Conservation (phyloP, 2,797 vertebrate genomes). For the Sebastes trivittatus region DNA sequence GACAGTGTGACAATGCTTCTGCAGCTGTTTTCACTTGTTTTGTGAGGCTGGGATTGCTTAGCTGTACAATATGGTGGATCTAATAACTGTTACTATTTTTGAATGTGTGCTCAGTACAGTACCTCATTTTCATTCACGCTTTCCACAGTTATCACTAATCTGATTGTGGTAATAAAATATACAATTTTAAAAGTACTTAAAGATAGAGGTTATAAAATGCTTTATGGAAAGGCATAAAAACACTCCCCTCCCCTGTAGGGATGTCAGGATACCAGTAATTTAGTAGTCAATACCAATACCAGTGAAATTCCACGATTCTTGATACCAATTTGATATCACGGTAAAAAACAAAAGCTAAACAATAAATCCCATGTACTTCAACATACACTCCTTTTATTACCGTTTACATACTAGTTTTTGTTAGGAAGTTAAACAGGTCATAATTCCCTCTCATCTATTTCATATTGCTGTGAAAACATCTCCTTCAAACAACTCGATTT, state of each 20-base stretch:
- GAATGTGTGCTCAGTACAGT: background rate
- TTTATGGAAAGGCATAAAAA: background rate
- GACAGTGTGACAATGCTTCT: conserved; percentile 49
- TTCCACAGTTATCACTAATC: background rate
- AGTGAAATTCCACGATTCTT: background rate
- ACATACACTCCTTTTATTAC: too few species aligned
- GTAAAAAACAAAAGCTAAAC: background rate
- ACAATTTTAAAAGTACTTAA: background rate
- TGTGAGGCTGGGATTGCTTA: conserved; percentile 24
- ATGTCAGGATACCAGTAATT: background rate
- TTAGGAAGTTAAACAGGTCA: background rate
- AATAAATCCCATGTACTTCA: too few species aligned
- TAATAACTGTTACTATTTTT: conserved; percentile 15
- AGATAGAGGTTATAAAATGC: background rate
- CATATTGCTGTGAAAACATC: background rate
- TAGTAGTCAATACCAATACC: background rate
- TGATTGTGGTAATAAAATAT: background rate
- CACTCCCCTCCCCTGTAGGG: background rate
- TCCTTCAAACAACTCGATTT: background rate
- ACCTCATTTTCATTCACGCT: conserved; percentile 15
- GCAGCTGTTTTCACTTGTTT: conserved; percentile 50
- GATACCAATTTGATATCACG: too few species aligned
- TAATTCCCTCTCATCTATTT: background rate
- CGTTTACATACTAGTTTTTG: too few species aligned
- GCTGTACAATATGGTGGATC: conserved; percentile 17